phyloP scores from a whole-genome alignment of 1,140 invertebrate genomes.

The Panagrolaimus sp. region DNA sequence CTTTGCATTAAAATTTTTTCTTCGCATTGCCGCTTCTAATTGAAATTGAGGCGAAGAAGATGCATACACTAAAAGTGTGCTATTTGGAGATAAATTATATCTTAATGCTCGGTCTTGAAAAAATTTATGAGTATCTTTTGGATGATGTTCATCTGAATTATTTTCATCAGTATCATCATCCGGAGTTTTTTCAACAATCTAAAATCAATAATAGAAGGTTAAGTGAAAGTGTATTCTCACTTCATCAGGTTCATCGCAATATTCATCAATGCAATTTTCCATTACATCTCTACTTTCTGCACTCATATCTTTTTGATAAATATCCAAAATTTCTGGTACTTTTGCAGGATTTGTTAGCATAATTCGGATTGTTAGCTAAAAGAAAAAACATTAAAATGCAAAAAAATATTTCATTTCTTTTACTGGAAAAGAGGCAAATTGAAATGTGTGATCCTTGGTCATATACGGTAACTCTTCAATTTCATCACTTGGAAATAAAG shows the following conservation, averaged over 20 bases:
- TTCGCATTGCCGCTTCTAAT: constrained; percentile 1
- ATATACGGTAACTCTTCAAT: constrained; percentile 8
- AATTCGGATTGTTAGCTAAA: background rate
- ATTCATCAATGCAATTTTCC: background rate
- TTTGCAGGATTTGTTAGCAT: constrained; percentile 8
- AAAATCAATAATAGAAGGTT: background rate
- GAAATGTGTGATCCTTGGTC: constrained; percentile 9
- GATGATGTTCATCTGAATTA: background rate
- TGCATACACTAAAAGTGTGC: background rate
- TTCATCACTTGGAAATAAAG: background rate
- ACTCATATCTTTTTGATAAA: constrained; percentile 12
- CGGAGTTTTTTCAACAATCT: background rate
- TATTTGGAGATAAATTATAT: constrained; percentile 3
- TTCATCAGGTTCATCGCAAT: constrained; percentile 12
- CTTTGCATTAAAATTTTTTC: background rate
- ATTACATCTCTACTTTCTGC: background rate
- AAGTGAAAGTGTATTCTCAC: background rate
- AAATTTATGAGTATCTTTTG: background rate
- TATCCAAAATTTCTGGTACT: constrained; percentile 9
- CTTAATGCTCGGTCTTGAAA: constrained; percentile 10
- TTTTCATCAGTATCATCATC: background rate
- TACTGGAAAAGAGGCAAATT: constrained; percentile 8
- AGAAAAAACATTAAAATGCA: background rate
- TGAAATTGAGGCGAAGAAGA: background rate
- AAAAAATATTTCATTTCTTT: background rate